Base-by-base conservation (phyloP, 53 echinoderm and acorn worm genomes). In the Arbacia lixula region DNA sequence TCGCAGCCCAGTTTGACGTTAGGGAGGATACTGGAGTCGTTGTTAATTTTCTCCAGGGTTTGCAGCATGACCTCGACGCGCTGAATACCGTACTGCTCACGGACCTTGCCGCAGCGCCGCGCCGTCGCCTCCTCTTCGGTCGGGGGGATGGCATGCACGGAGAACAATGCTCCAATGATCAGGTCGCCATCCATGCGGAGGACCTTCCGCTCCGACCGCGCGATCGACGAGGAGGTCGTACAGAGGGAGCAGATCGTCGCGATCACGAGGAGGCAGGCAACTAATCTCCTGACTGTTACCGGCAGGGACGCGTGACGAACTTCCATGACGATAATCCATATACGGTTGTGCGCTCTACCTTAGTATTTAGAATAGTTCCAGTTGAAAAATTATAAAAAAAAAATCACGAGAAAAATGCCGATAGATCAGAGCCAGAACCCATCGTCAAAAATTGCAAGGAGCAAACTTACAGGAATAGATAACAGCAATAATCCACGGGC, bases 61-160 rank as follows among this genome's bases (percentile, higher is more conserved):
- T 94, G 90, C 17, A 98, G 86, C 92, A 94, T 90, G 35, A 94
- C 94, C 54, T 98, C 98, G 5, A 98, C 98, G 5, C 98, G 88
- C 38, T 98, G 98, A 42, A 98, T 90, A 12, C 98, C 98, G 64
- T 98, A 98, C 71, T 98, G 92, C 64, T 98, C 94, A 68, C 89
- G 84, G 62, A 98, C 93, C 36, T 58, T 35, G 6, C 98, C 98
- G 65, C 98, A 98, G 5, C 84, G 88, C 4, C 98, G 92, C 16
- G 77, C 85, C 14, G 92, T 92, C 6, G 91, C 93, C 43, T 91
- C 78, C 71, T 83, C 84, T 16, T 88, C 87, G 49, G 54, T 61
- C n/a, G 87, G 85, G 42, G 88, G 91, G 34, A 52, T 75, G 14
- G 83, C 40, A 74, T 98, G 98, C 27, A 98, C 94, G 34, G 98